Percentiles rank a stretch among this genome's conserved stretches.
phyloP scores from a whole-genome alignment of 2,888 invertebrate species.

The Hydropsyche betteni region DNA sequence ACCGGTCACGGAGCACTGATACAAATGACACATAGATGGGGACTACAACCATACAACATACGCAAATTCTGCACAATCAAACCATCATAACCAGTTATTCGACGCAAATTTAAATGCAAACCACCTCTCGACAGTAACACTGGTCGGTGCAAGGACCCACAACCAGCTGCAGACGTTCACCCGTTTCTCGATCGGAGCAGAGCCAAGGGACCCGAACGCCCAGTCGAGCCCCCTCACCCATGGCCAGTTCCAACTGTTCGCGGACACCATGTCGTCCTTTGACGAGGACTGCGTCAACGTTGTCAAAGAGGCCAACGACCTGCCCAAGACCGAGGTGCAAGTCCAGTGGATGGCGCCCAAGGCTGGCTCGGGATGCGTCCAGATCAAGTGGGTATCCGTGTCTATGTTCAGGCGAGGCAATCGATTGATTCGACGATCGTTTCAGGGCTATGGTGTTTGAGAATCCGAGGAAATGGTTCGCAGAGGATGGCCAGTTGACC shows the following conservation, averaged over 20 bases:
- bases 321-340: conserved; percentile 83
- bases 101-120: no score
- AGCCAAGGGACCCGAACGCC: conserved; percentile 67
- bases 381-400: conserved; percentile 72
- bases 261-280: conserved; percentile 72
- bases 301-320: conserved; percentile 79
- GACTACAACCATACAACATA: no score
- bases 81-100: no score
- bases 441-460: conserved; percentile 87
- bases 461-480: conserved; percentile 82
- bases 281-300: conserved; percentile 87
- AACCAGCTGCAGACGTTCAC: conserved; percentile 78
- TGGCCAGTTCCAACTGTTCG: conserved; percentile 66
- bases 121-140: conserved; percentile 64
- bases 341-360: conserved; percentile 92
- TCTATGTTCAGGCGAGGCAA: background rate
- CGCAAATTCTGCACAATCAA: no score
- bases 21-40: no score
- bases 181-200: conserved; percentile 80
- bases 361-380: conserved; percentile 84
- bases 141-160: conserved; percentile 74
- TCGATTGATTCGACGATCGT: background rate
- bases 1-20: no score
- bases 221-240: conserved; percentile 57
- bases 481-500: conserved; percentile 86